A percentile compares a stretch with the other conserved stretches of the same genome.
Conservation (phyloP, 2,113 vertebrate species). For the Neolamprologus hecqui region DNA sequence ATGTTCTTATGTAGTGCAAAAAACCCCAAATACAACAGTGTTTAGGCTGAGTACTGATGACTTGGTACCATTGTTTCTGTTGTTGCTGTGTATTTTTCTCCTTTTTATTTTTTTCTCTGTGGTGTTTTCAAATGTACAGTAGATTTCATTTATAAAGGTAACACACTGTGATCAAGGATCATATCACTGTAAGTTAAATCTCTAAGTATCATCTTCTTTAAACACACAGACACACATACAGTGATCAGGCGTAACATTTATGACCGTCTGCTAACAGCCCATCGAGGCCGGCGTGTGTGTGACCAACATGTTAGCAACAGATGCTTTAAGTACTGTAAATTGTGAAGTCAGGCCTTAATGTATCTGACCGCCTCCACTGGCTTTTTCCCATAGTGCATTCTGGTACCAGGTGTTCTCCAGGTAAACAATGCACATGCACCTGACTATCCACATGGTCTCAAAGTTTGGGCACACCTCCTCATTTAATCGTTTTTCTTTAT, state of each 20-base stretch:
- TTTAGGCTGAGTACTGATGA: neutral
- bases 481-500: neutral
- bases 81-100: neutral
- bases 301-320: neutral
- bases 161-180: neutral
- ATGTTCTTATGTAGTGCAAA: neutral
- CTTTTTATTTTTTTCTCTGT: neutral
- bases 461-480: neutral
- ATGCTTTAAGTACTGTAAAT: neutral
- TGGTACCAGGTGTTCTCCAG: neutral
- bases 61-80: neutral
- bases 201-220: neutral
- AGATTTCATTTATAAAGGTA: neutral
- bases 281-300: rapidly evolving
- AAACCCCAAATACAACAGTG: neutral
- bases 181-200: neutral
- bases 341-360: neutral
- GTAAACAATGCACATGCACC: neutral
- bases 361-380: rapidly evolving
- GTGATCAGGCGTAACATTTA: neutral
- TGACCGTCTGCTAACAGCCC: neutral
- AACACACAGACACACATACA: neutral
- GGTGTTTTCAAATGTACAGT: rapidly evolving
- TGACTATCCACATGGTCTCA: neutral
- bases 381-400: neutral